Evolutionary conservation across 1,140 invertebrate genomes (phyloP).

Genomic region (Galleria mellonella): DNA sequence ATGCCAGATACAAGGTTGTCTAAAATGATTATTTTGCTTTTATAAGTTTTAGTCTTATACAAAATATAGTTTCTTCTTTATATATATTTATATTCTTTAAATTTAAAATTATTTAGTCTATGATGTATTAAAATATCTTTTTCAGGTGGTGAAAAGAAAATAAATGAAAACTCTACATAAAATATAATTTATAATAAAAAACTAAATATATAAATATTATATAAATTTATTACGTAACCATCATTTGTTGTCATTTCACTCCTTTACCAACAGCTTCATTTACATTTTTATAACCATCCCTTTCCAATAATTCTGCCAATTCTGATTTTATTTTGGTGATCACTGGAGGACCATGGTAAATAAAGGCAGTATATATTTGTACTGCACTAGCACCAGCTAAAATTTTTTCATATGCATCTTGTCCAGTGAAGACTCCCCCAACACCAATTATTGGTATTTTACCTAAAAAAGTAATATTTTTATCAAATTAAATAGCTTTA

Average conservation of each 20-base stretch:
- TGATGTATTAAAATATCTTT: too few species aligned
- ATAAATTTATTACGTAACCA: too few species aligned
- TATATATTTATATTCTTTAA: too few species aligned
- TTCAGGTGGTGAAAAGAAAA: too few species aligned
- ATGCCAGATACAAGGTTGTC: slow-evolving; percentile 47
- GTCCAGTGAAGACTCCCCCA: slow-evolving; percentile 87
- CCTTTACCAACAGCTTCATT: slow-evolving; percentile 79
- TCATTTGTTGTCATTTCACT: slow-evolving; percentile 24
- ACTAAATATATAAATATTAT: too few species aligned
- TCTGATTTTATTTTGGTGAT: slow-evolving; percentile 89
- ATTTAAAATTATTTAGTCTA: too few species aligned
- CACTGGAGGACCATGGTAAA: slow-evolving; percentile 88
- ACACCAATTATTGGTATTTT: slow-evolving; percentile 87
- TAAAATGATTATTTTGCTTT: too few species aligned
- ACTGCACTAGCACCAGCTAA: slow-evolving; percentile 91
- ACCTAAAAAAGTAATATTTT: slow-evolving; percentile 50
- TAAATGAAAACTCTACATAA: too few species aligned
- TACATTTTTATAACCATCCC: slow-evolving; percentile 77
- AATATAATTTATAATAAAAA: too few species aligned
- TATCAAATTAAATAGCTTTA: slow-evolving; percentile 1
- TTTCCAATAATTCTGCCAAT: slow-evolving; percentile 79
- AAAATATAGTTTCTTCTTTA: too few species aligned
- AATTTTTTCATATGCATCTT: slow-evolving; percentile 95
- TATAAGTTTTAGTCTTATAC: too few species aligned
- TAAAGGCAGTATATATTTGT: slow-evolving; percentile 92